Evolutionary conservation across 2,113 vertebrate species (phyloP), one percentile per base, ranked within the genome.

Genomic region (Hemicordylus capensis): DNA sequence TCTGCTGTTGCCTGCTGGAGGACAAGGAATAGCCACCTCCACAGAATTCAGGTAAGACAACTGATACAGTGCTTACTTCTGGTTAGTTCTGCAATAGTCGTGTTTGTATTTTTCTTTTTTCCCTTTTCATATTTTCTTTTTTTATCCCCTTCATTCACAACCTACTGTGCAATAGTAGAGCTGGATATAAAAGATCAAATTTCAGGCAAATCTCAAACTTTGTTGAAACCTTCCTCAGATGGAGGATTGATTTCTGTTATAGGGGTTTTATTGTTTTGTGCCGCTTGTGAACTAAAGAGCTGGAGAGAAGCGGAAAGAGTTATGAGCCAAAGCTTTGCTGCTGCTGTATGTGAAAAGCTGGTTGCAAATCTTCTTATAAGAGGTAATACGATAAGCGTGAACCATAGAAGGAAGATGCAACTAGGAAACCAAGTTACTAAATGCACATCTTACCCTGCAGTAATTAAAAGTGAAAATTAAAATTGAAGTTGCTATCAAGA

Each of bases 41-140:
- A 3, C 63, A 80, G 48, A 19, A 70, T 87, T 12, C 88, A 96
- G 93, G 93, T 94, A 95, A 95, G 93, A 59, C 59, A 14, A 67
- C 0, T 0, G 10, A 34, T 69, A 72, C 31, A 59, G 19, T 85
- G 51, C 77, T 84, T 88, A 42, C 46, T 91, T 85, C 59, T 87
- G 85, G 26, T 24, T 76, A 86, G 83, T 87, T 42, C 88, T 61
- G 64, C 44, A 58, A 46, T 26, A 26, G 28, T 48, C 31, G 9
- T 69, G 4, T 83, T 28, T 81, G 82, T 87, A 22, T 51, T 67
- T 28, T 66, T 58, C 20, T 44, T 82, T 82, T 82, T 77, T 80
- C 66, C 34, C n/a, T 44, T 42, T 67, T 42, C 48, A 84, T 74
- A 39, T 91, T 64, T 64, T 67, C 8, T 67, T 31, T 42, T 34